Evolutionary conservation across 23 tunicate species (phyloP), one percentile per base, ranked within the genome.

Genomic region (Aplidium turbinatum): DNA sequence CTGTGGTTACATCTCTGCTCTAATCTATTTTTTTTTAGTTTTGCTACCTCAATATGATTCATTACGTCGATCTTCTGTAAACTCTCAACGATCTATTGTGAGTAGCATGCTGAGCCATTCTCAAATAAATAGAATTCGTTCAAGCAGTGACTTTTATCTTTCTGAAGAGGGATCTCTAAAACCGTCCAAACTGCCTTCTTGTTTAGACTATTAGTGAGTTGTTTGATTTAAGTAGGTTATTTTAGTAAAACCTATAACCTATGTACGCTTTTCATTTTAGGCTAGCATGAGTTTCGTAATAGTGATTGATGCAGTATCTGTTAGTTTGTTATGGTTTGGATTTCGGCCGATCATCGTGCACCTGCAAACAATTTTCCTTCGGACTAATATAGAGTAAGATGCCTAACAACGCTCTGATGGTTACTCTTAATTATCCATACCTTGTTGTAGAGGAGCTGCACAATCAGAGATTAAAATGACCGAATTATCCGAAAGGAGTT

Each of bases 141-240:
- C 26, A 16, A 65, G 72, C 27, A 36, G n/a, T 65, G 72, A 65
- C 7, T 65, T 50, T 38, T 65, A n/a, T 19, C 6, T 28, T 2
- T 36, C 9, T 35, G 72, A 65, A 2, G 72, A 65, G 3, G 72
- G 38, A 65, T 4, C 50, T 65, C 7, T 28, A 26, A 54, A 60
- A 60, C 36, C 22, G 23, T 36, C 72, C 3, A 65, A 38, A 28
- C 23, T 65, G 22, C 72, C 72, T 3, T 65, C 72, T n/a, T 65
- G 72, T 21, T 38, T 65, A 23, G 72, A 65, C 38, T 65, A 65
- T 30, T 65, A 65, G 72, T 65, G 38, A 38, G 72, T 35, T 60
- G 19, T 9, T n/a, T 9, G 6, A 54, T 54, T 16, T 5, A 5
- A 5, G 22, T n/a, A 13, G 22, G 61, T n/a, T 5, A 6, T 24